A percentile compares a stretch with the other conserved stretches of the same genome.
phyloP scores from a whole-genome alignment of 2,797 vertebrate species.

The Sebastes jordani region DNA sequence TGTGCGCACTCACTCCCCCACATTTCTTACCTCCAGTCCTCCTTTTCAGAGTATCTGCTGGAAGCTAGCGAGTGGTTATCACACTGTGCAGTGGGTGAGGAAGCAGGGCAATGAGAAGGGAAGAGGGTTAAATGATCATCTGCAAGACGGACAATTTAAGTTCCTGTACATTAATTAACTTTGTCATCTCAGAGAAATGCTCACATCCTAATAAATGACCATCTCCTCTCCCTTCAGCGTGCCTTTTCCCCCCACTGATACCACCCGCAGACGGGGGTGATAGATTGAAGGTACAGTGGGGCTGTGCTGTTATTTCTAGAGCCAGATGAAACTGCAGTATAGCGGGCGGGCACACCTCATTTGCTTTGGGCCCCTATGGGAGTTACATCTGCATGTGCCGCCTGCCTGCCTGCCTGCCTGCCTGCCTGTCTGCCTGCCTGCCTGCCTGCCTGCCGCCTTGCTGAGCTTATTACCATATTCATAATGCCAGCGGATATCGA shows the following conservation, averaged over 20 bases:
- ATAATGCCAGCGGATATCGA: constrained; percentile 75
- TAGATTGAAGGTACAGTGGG: constrained; percentile 69
- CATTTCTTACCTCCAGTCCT: not conserved
- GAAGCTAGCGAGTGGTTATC: constrained; percentile 17
- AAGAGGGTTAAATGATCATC: constrained; percentile 69
- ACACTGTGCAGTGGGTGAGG: constrained; percentile 12
- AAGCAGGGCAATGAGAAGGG: constrained; percentile 42
- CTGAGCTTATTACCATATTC: constrained; percentile 79
- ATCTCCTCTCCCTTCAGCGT: constrained; percentile 52
- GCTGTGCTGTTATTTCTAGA: constrained; percentile 76
- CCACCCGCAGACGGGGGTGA: constrained; percentile 67
- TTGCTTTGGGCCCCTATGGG: constrained; percentile 74
- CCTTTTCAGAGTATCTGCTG: constrained; percentile 6
- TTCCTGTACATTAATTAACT: constrained; percentile 73
- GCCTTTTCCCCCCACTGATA: constrained; percentile 62
- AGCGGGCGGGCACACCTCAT: constrained; percentile 76
- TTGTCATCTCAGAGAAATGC: constrained; percentile 70
- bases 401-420: constrained; percentile 57
- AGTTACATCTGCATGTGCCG: constrained; percentile 74
- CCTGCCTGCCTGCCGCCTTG: not conserved
- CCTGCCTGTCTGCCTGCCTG: constrained; percentile 45
- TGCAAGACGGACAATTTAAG: constrained; percentile 61
- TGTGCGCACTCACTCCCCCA: not conserved
- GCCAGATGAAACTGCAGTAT: constrained; percentile 77
- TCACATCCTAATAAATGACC: constrained; percentile 70